These are phyloP conservation scores for Pomatostomus ruficeps DNA, from an alignment of 2,113 vertebrate genomes.

Conservation along the genomic window DNA sequence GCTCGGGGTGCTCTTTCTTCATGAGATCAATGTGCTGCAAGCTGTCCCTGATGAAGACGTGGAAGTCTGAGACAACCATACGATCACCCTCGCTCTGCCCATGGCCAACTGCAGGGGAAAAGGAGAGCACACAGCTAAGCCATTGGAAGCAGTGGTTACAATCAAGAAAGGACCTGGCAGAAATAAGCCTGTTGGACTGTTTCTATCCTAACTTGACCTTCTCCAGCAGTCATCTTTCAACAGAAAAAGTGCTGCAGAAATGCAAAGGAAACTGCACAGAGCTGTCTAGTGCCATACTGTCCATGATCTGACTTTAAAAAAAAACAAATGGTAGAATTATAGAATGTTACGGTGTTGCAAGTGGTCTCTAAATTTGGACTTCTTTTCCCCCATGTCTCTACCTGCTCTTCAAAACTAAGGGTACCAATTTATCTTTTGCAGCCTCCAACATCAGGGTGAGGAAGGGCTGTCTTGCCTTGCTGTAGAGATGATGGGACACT, in stretches of 20 bases:
- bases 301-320: not conserved
- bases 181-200: not conserved
- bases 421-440: not conserved
- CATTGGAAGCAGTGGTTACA: not conserved
- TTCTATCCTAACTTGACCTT: not conserved
- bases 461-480: not conserved
- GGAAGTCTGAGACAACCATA: conserved; percentile 91
- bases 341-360: not conserved
- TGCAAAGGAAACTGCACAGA: not conserved
- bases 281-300: not conserved
- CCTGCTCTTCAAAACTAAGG: not conserved
- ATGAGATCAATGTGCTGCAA: conserved; percentile 89
- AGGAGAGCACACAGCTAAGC: not conserved
- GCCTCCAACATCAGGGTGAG: not conserved
- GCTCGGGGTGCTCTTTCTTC: conserved; percentile 77
- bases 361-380: not conserved
- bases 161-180: not conserved
- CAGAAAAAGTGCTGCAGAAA: not conserved
- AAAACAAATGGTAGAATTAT: not conserved
- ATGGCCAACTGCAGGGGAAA: conserved; percentile 83
- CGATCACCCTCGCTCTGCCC: conserved; percentile 94
- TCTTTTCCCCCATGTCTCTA: not conserved
- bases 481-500: not conserved
- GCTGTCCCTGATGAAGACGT: conserved; percentile 86
- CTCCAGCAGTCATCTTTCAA: not conserved